Evolutionary conservation across 2,113 vertebrate species (phyloP), one percentile per base, ranked within the genome.

Genomic region (Arvicanthis niloticus): DNA sequence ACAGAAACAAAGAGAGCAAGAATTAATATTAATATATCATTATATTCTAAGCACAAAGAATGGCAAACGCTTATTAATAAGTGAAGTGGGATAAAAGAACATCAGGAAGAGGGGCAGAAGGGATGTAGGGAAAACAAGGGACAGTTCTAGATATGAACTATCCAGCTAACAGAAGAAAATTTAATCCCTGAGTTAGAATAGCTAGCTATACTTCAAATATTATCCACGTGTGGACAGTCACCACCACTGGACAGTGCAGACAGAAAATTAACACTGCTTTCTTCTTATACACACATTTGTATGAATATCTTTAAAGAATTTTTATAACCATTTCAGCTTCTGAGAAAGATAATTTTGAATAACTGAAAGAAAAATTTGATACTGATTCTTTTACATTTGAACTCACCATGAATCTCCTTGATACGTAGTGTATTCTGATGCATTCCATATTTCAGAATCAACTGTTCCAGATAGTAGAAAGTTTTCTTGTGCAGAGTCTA

Each of bases 401-500:
- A 56, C 98, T 89, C 97, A 99, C 99, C 99, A 2, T 99, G 99
- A 95, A 99, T 99, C 98, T 99, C 99, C 97, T 99, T 99, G 97
- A 99, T 99, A 96, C 99, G 99, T 40, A 99, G 99, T 0, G 99
- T 98, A 96, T 99, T 99, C 96, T 99, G 99, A 95, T 99, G 99
- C 93, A 99, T 99, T 97, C 98, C 99, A 96, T 99, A 99, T 95
- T 99, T 99, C 82, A 99, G 98, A 98, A 99, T 99, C 98, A 99
- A 98, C 98, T 99, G 99, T 95, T 99, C 99, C 98, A 99, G 97
- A 96, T 99, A 99, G 97, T 99, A 99, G 98, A 99, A 99, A 0
- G 99, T 99, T 98, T 99, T 99, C 98, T 99, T 99, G 98, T 99
- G 99, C 89, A 98, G 76, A 40, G 99, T 99, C 99, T 99, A 97